Conservation (phyloP, 2,888 invertebrate genomes). For the Lithophane ornitopus region DNA sequence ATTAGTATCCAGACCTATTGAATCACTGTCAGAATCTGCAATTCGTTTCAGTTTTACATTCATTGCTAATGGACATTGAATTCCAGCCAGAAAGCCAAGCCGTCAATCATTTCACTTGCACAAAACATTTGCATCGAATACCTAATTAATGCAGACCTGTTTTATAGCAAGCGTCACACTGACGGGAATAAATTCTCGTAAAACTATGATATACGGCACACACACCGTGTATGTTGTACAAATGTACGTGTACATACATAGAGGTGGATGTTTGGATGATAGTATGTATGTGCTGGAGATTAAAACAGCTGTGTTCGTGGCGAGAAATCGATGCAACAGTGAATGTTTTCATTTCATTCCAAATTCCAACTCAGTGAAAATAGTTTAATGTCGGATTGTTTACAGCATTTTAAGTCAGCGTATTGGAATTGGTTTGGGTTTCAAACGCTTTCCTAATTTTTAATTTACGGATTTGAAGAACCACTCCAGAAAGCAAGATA, state of each 20-base stretch:
- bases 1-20: too few species aligned
- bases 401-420: not conserved
- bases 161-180: constrained; percentile 44
- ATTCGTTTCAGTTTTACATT: not conserved
- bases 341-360: constrained; percentile 13
- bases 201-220: constrained; percentile 48
- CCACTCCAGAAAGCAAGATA: not conserved
- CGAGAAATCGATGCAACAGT: constrained; percentile 17
- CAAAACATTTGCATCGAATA: constrained; percentile 47
- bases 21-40: not conserved
- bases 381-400: constrained; percentile 3
- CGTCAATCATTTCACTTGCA: constrained; percentile 28
- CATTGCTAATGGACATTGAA: not conserved
- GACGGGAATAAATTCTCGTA: constrained; percentile 56
- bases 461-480: not conserved
- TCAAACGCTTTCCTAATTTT: not conserved
- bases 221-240: constrained; percentile 10
- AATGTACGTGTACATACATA: not conserved
- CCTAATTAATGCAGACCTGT: constrained; percentile 24
- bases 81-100: constrained; percentile 7
- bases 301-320: constrained; percentile 34
- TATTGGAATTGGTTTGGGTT: not conserved
- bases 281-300: not conserved
- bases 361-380: constrained; percentile 27
- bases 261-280: not conserved